phyloP scores from a whole-genome alignment of 2,113 vertebrate genomes.

The Apteryx owenii region DNA sequence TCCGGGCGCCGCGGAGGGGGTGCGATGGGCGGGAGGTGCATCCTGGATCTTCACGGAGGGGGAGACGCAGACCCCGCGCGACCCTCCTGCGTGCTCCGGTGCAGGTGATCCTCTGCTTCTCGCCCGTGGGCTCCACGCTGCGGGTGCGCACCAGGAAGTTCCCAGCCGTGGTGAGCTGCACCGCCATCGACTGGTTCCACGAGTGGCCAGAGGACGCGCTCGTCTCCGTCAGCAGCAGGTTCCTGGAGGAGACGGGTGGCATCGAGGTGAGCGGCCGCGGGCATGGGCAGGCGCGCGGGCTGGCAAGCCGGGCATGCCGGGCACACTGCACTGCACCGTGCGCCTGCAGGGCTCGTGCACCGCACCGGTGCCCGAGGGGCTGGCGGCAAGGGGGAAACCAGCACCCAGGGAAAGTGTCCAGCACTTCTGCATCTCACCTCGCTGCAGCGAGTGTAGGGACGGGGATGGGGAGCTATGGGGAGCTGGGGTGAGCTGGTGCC shows the following conservation, averaged over 20 bases:
- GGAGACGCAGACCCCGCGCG: accelerated
- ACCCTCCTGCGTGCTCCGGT: neutral
- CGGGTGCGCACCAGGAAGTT: slow-evolving; percentile 77
- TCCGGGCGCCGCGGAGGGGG: accelerated
- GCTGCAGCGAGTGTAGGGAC: neutral
- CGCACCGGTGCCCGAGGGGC: neutral
- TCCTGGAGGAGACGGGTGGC: slow-evolving; percentile 73
- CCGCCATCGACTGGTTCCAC: slow-evolving; percentile 81
- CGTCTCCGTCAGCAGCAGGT: slow-evolving; percentile 77
- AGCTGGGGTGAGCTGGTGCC: neutral
- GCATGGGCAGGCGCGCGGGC: neutral
- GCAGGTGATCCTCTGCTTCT: slow-evolving; percentile 82
- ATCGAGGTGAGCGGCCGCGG: slow-evolving; percentile 56
- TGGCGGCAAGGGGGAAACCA: neutral
- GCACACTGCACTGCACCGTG: no score
- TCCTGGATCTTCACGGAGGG: neutral
- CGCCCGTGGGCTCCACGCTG: slow-evolving; percentile 79
- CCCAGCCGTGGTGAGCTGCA: slow-evolving; percentile 80
- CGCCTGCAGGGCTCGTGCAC: neutral
- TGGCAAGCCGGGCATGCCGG: accelerated
- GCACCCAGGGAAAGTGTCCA: neutral
- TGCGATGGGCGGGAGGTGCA: neutral
- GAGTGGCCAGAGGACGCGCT: slow-evolving; percentile 80
- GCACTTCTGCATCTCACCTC: neutral
- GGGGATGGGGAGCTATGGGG: no score